These are phyloP conservation scores for Choloepus hoffmanni DNA, from an alignment of 2,113 vertebrate species.

Conservation along the genomic window DNA sequence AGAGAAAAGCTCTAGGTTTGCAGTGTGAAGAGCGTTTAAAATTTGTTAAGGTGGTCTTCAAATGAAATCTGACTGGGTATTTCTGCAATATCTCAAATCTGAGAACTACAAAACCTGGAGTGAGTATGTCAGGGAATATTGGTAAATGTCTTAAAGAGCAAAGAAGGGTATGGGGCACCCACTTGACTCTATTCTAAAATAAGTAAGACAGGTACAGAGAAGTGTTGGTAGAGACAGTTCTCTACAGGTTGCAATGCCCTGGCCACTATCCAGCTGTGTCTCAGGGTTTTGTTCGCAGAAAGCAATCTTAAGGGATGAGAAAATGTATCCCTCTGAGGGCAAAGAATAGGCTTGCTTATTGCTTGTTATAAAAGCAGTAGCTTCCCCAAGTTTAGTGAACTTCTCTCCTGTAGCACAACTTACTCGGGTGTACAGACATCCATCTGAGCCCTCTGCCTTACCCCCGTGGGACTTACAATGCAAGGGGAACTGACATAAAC, in stretches of 20 bases:
- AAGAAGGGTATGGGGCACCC: not conserved
- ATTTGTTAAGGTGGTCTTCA: not conserved
- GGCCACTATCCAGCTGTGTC: not conserved
- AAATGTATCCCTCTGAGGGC: not conserved
- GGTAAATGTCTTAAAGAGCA: not conserved
- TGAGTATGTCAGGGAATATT: not conserved
- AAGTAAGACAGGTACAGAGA: not conserved
- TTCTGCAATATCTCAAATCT: not conserved
- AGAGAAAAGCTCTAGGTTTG: not conserved
- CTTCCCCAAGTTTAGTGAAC: not conserved
- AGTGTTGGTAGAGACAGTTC: not conserved
- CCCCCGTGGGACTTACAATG: not conserved
- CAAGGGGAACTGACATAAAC: not conserved
- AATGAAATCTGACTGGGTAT: not conserved
- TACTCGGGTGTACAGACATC: not conserved
- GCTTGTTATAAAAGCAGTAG: not conserved
- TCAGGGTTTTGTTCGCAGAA: not conserved
- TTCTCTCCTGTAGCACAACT: not conserved
- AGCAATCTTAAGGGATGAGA: not conserved
- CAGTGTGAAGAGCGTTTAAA: not conserved
- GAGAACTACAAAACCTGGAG: not conserved
- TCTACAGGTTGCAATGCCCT: rapidly evolving
- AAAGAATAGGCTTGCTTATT: not conserved
- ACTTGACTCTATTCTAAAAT: not conserved
- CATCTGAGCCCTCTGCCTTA: not conserved